A percentile compares a stretch with the other conserved stretches of the same genome.
Evolutionary conservation across 1,140 invertebrate species (phyloP).

Genomic region (Dendroctonus ponderosae): DNA sequence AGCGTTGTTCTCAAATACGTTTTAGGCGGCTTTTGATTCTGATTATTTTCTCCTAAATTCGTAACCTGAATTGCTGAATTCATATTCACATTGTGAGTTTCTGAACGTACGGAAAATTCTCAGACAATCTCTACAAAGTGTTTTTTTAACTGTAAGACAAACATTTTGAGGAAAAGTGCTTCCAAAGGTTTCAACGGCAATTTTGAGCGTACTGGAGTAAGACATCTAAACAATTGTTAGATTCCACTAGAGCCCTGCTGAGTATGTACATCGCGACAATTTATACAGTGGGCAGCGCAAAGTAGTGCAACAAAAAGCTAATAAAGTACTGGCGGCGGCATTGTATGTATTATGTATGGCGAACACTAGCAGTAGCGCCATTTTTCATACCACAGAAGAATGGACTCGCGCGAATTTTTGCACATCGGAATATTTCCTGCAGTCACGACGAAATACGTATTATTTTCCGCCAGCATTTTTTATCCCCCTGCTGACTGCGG

Average conservation of each 20-base stretch:
- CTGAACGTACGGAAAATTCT: no score
- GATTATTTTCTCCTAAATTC: no score
- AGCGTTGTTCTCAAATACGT: no score
- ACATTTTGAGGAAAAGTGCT: no score
- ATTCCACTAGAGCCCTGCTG: neutral
- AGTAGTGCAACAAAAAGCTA: constrained; percentile 34
- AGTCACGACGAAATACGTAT: constrained; percentile 34
- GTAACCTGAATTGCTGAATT: no score
- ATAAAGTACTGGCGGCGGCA: constrained; percentile 28
- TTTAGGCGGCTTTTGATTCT: no score
- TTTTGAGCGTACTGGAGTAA: neutral
- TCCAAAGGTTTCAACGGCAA: no score
- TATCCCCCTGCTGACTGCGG: constrained; percentile 5
- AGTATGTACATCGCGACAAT: constrained; percentile 13
- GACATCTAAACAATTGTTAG: no score
- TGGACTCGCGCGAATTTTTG: constrained; percentile 34
- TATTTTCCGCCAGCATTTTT: constrained; percentile 25
- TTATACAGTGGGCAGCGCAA: constrained; percentile 29
- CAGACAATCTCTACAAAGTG: no score
- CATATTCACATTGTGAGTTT: no score
- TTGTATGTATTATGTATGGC: constrained; percentile 35
- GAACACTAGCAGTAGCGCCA: constrained; percentile 27
- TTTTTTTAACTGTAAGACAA: no score
- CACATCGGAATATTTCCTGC: constrained; percentile 34
- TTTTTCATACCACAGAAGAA: constrained; percentile 34